phyloP scores from a whole-genome alignment of 2,888 invertebrate genomes.

The Spilarctia lutea region DNA sequence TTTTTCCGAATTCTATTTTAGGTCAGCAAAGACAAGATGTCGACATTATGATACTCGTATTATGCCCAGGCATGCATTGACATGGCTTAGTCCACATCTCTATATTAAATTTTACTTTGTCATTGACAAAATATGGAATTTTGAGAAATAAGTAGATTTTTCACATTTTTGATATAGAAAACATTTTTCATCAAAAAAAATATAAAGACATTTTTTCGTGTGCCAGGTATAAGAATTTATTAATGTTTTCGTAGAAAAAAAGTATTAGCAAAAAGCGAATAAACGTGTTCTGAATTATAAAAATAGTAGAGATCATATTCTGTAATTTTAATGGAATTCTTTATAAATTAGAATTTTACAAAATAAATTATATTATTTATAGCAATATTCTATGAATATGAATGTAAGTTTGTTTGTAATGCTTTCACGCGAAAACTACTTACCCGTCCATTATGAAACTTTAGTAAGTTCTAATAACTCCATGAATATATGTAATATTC shows the following conservation, averaged over 20 bases:
- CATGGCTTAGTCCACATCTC: neutral
- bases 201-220: neutral
- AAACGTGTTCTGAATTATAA: neutral
- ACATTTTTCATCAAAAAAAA: neutral
- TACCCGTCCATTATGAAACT: too few species aligned
- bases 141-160: neutral
- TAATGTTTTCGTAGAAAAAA: neutral
- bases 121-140: neutral
- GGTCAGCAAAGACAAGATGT: conserved; percentile 1
- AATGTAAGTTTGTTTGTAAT: too few species aligned
- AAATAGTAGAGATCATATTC: neutral
- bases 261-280: too few species aligned
- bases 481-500: too few species aligned
- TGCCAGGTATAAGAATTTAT: neutral
- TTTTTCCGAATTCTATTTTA: conserved; percentile 1
- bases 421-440: too few species aligned
- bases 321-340: too few species aligned
- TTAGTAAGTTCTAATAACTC: too few species aligned
- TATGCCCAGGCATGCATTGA: neutral
- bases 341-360: too few species aligned
- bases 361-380: too few species aligned
- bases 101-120: neutral
- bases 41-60: too few species aligned
- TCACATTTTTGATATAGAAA: neutral
- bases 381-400: too few species aligned